Base-by-base conservation (phyloP, 2,113 vertebrate species). In the Dicentrarchus labrax region DNA sequence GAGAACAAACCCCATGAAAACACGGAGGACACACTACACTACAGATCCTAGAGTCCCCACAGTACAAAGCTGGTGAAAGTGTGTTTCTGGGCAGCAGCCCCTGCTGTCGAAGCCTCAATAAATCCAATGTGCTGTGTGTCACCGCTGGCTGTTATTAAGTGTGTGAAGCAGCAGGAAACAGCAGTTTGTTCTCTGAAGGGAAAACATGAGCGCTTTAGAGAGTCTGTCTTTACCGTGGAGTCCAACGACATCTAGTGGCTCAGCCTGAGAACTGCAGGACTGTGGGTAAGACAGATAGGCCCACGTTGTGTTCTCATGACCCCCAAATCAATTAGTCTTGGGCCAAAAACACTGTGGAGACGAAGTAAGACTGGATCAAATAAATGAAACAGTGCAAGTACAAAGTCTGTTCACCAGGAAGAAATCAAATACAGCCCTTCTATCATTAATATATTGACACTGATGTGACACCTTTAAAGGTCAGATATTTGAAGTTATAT, bases 181-280 rank as follows among this genome's bases (percentile, higher is more conserved):
- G 66, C 16, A 19, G 24, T 5, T 22, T 22, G 39, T 39, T 13
- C 21, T 5, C 62, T 21, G 12, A 19, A 39, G 60, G 5, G 21
- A 30, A 56, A 56, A 56, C 56, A 6, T 2, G 22, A 38, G 57
- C 21, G 9, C 38, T 10, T 21, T 38, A 6, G 5, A 38, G 2
- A 0, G 3, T 15, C 36, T 3, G 53, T 10, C 41, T 38, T 59
- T 38, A 21, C 38, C n/a, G 39, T 71, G 72, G 85, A 82, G 43
- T 80, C 56, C 24, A 8, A 0, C 5, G 10, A 54, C 88, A 76
- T 51, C 88, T 77, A 36, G 72, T 77, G 88, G 78, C 6, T 38
- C 4, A 51, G 8, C 1, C 0, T 9, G 17, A 38, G 56, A 80
- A 56, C 85, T 75, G 82, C 76, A 62, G 51, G 57, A 7, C 43